These are phyloP conservation scores for Coregonus sp. DNA, from an alignment of 2,797 vertebrate genomes.

Conservation along the genomic window DNA sequence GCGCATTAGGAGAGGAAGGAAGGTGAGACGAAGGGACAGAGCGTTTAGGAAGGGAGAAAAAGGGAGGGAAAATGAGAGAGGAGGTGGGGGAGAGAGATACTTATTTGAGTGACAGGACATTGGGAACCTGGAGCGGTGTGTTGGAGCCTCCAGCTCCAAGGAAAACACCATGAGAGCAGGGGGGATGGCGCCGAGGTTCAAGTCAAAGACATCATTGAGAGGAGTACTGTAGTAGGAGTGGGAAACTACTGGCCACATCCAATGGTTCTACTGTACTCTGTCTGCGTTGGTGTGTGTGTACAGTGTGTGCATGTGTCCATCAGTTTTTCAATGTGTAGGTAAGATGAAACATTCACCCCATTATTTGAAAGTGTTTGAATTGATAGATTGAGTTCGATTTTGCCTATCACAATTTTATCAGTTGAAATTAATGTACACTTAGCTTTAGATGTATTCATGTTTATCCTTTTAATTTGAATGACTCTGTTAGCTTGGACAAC, in stretches of 20 bases:
- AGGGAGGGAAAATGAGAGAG: not conserved
- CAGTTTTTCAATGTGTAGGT: not conserved
- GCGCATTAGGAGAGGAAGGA: not conserved
- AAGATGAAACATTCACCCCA: not conserved
- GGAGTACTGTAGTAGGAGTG: not conserved
- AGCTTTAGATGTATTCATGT: not conserved
- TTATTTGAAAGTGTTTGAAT: not conserved
- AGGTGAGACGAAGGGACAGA: not conserved
- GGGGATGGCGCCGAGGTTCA: slow-evolving; percentile 16
- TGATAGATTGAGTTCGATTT: not conserved
- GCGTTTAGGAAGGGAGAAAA: not conserved
- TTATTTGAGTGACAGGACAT: slow-evolving; percentile 35
- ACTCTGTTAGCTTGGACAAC: not conserved
- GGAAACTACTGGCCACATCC: not conserved
- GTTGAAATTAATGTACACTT: not conserved
- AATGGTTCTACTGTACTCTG: not conserved
- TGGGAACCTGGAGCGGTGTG: slow-evolving; percentile 34
- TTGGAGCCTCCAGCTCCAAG: slow-evolving; percentile 33
- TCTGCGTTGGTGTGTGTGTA: not conserved
- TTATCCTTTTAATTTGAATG: not conserved
- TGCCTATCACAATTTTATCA: no score
- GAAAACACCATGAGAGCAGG: slow-evolving; percentile 23
- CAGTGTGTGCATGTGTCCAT: not conserved
- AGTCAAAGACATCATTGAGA: slow-evolving; percentile 31
- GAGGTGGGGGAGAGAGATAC: slow-evolving; percentile 16